Conservation (phyloP, 2,113 vertebrate species). For the Myocastor coypus region DNA sequence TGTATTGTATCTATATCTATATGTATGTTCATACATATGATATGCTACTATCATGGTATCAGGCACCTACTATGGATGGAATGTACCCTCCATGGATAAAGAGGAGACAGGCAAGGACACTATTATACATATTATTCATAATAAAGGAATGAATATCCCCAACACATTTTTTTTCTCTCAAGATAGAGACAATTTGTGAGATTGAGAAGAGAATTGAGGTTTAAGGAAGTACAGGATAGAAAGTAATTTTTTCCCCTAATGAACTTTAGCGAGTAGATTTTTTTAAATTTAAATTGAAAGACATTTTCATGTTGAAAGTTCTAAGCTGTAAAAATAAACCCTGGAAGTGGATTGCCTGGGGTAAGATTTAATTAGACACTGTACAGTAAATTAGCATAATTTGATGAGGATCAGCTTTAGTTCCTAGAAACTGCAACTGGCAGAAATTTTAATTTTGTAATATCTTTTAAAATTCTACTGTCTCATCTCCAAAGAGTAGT, state of each 20-base stretch:
- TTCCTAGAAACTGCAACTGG: constrained; percentile 73
- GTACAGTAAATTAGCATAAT: constrained; percentile 81
- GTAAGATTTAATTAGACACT: constrained; percentile 78
- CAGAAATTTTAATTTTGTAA: constrained; percentile 72
- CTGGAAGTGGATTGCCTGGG: constrained; percentile 70
- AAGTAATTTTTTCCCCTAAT: constrained; percentile 55
- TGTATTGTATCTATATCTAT: neutral
- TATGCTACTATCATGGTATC: neutral
- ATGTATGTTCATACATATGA: neutral
- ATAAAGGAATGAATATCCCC: constrained; percentile 30
- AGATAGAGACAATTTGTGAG: neutral
- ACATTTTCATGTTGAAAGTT: constrained; percentile 74
- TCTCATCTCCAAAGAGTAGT: constrained; percentile 63
- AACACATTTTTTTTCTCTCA: constrained; percentile 24
- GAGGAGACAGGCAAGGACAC: too few relatives aligned
- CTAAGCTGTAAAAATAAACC: constrained; percentile 77
- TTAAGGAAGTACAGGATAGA: neutral
- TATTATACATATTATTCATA: neutral
- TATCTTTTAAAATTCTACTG: constrained; percentile 66
- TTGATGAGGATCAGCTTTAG: constrained; percentile 75
- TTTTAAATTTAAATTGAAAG: constrained; percentile 72
- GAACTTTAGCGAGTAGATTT: constrained; percentile 13
- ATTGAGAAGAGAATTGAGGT: neutral
- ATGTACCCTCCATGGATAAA: neutral
- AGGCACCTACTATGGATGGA: neutral